These are phyloP conservation scores for Xestia ashworthii DNA, from an alignment of 2,888 invertebrate species.

Conservation along the genomic window DNA sequence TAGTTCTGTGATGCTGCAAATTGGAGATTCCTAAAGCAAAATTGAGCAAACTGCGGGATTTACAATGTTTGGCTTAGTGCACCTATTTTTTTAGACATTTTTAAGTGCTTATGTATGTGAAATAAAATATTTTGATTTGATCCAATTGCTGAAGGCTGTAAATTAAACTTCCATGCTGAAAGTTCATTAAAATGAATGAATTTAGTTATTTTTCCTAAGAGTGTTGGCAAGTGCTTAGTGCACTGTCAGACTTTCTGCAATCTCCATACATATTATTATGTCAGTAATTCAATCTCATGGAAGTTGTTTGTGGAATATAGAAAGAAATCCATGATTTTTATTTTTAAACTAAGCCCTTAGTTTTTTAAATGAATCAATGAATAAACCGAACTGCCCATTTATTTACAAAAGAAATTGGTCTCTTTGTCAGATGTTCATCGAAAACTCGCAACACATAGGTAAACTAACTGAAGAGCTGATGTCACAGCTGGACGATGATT, in stretches of 20 bases:
- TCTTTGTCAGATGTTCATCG: slow-evolving; percentile 92
- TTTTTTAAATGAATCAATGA: not conserved
- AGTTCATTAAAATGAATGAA: too few relatives aligned
- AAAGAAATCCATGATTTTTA: too few relatives aligned
- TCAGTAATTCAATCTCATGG: too few relatives aligned
- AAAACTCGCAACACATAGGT: slow-evolving; percentile 94
- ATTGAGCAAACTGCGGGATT: not conserved
- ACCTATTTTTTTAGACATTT: too few relatives aligned
- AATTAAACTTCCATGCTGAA: not conserved
- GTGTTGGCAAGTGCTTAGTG: too few relatives aligned
- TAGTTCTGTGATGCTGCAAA: not conserved
- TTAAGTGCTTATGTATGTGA: too few relatives aligned
- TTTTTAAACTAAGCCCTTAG: too few relatives aligned
- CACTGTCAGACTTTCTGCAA: too few relatives aligned
- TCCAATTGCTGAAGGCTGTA: not conserved
- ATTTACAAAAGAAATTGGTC: too few relatives aligned
- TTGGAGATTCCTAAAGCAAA: not conserved
- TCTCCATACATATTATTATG: too few relatives aligned
- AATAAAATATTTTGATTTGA: not conserved
- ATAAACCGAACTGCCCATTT: not conserved
- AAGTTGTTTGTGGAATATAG: not conserved
- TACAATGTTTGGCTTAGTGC: too few relatives aligned
- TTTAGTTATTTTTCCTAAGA: too few relatives aligned
- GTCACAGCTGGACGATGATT: slow-evolving; percentile 87
- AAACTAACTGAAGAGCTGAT: slow-evolving; percentile 92